These are phyloP conservation scores for Noctilio leporinus DNA, from an alignment of 2,113 vertebrate genomes.

Conservation along the genomic window DNA sequence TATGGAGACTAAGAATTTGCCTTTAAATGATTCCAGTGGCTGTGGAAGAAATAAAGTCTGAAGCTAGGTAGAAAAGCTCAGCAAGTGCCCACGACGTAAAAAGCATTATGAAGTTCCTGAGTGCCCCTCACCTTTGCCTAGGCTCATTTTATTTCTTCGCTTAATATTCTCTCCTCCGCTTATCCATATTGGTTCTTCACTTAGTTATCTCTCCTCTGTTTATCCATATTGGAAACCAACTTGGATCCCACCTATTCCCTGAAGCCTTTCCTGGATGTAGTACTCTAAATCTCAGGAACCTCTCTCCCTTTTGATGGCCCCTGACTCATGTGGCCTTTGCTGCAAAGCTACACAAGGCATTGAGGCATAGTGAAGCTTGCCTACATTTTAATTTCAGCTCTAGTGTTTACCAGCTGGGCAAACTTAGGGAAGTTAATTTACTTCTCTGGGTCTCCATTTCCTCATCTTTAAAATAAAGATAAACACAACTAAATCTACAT, in stretches of 20 bases:
- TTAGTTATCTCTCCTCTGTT: background rate
- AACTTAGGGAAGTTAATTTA: background rate
- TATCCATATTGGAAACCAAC: background rate
- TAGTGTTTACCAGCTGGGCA: background rate
- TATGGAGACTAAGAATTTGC: background rate
- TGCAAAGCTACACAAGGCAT: background rate
- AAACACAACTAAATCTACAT: background rate
- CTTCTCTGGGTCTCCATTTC: background rate
- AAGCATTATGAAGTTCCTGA: background rate
- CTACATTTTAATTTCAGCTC: background rate
- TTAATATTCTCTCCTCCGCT: background rate
- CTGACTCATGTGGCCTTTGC: background rate
- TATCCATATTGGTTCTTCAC: background rate
- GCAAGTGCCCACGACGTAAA: background rate
- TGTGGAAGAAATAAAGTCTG: background rate
- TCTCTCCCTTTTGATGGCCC: background rate
- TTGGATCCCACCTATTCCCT: background rate
- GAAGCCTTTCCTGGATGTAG: background rate
- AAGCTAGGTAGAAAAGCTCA: background rate
- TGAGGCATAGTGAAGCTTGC: background rate
- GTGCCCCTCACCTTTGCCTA: background rate
- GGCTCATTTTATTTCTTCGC: background rate
- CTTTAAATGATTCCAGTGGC: background rate
- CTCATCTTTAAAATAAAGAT: background rate
- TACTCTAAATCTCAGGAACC: background rate